Percentiles rank a stretch among this genome's conserved stretches.
Conservation (phyloP, 2,113 vertebrate genomes). For the Halichoerus grypus region DNA sequence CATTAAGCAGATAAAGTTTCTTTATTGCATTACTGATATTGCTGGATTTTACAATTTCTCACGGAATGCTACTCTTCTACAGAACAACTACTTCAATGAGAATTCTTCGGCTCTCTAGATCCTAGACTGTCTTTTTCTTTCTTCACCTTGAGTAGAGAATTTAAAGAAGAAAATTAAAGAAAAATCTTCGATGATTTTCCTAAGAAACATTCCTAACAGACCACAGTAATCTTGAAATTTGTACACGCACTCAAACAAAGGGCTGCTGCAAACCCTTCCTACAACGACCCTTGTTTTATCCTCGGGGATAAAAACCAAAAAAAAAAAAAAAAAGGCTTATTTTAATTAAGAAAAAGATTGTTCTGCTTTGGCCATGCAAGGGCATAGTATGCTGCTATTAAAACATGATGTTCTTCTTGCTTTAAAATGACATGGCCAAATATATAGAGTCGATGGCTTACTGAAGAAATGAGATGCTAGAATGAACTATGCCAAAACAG, state of each 20-base stretch:
- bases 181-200: not conserved
- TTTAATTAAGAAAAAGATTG: constrained; percentile 10
- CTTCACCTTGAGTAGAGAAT: not conserved
- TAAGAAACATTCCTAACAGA: not conserved
- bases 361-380: constrained; percentile 2
- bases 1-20: not conserved
- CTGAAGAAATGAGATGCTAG: not conserved
- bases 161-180: not conserved
- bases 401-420: not conserved
- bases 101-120: not conserved
- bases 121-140: not conserved
- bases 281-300: not conserved
- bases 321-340: not conserved
- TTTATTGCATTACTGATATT: not conserved
- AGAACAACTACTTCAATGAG: not conserved
- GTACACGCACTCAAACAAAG: not conserved
- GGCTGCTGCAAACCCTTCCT: not conserved
- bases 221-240: not conserved
- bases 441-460: not conserved
- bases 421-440: constrained; percentile 10
- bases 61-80: not conserved
- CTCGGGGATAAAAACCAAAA: not conserved
- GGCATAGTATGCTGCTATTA: not conserved
- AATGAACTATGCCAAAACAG: not conserved
- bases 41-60: not conserved